These are phyloP conservation scores for Trachythela sp. DNA, from an alignment of 64 coral and sea anemone species.

Conservation along the genomic window DNA sequence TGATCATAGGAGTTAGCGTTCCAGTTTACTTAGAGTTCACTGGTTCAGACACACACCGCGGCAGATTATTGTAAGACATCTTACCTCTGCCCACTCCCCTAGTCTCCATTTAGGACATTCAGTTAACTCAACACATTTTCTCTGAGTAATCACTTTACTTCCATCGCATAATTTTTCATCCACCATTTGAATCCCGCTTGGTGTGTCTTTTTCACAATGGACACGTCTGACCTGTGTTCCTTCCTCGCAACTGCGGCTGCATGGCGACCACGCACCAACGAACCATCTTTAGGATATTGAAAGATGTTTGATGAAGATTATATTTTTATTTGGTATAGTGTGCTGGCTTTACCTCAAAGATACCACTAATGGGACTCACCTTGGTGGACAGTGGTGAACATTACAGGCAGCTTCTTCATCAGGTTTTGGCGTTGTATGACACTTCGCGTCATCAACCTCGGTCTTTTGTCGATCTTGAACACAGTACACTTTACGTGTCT, in stretches of 20 bases:
- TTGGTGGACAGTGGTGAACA: conserved; percentile 41
- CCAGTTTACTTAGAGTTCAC: too few relatives aligned
- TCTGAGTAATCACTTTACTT: not conserved
- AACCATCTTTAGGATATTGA: not conserved
- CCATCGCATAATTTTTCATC: not conserved
- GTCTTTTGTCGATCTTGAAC: conserved; percentile 7
- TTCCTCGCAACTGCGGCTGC: not conserved
- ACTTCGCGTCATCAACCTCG: not conserved
- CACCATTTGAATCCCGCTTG: not conserved
- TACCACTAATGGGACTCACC: not conserved
- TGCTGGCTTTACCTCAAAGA: too few relatives aligned
- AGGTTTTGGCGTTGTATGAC: conserved; percentile 12
- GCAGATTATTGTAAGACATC: too few relatives aligned
- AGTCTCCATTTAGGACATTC: not conserved
- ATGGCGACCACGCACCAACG: not conserved
- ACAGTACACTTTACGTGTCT: conserved; percentile 5
- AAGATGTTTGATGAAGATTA: not conserved
- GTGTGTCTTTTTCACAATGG: not conserved
- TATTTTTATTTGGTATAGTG: not conserved
- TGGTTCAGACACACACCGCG: too few relatives aligned
- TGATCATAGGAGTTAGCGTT: too few relatives aligned
- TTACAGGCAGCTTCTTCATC: conserved; percentile 7
- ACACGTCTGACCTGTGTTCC: conserved; percentile 6
- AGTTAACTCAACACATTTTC: not conserved
- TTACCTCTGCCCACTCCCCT: not conserved